These are phyloP conservation scores for Hemibates koningsi DNA, from an alignment of 2,113 vertebrate genomes.

Conservation along the genomic window DNA sequence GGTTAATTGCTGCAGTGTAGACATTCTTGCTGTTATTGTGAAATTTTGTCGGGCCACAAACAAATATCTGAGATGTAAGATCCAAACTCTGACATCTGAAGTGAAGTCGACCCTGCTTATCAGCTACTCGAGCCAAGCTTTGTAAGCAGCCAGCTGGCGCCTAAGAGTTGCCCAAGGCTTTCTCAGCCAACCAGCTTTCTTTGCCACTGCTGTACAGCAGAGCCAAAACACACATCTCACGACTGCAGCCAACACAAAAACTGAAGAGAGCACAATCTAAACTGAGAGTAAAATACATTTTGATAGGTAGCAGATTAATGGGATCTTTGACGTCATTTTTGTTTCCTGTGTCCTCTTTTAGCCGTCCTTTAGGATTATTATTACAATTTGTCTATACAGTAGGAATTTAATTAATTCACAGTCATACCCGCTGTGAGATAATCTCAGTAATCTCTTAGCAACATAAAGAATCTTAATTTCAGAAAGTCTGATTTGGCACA, in stretches of 20 bases:
- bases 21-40: neutral
- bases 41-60: neutral
- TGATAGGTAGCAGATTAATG: neutral
- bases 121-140: conserved; percentile 9
- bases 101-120: neutral
- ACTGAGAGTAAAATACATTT: neutral
- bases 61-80: neutral
- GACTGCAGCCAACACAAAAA: neutral
- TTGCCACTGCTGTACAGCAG: neutral
- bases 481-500: conserved; percentile 21
- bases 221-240: conserved; percentile 41
- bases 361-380: neutral
- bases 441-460: neutral
- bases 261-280: neutral
- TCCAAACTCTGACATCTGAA: conserved; percentile 2
- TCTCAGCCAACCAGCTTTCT: conserved; percentile 12
- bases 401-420: neutral
- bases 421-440: neutral
- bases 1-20: conserved; percentile 6
- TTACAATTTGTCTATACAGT: neutral
- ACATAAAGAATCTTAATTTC: neutral
- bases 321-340: neutral
- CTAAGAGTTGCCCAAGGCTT: conserved; percentile 28
- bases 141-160: conserved; percentile 42
- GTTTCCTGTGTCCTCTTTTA: neutral